phyloP scores from a whole-genome alignment of 2,113 vertebrate genomes.

The Pardalotus punctatus region DNA sequence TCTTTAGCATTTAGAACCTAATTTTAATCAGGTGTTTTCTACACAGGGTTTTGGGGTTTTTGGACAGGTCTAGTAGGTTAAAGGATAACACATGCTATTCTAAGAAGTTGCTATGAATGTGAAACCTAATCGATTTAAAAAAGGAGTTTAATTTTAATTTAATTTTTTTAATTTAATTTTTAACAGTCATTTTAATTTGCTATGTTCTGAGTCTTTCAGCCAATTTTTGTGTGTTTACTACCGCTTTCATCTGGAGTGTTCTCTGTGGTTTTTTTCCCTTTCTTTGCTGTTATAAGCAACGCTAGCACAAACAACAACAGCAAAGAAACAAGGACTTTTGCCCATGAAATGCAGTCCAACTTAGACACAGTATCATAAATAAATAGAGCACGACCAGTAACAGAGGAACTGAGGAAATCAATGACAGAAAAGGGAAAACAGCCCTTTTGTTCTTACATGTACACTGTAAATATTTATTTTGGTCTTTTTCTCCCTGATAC shows the following conservation, averaged over 20 bases:
- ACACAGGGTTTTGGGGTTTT: background rate
- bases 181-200: background rate
- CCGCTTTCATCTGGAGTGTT: background rate
- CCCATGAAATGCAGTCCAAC: background rate
- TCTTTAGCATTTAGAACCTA: background rate
- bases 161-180: too few species aligned
- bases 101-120: background rate
- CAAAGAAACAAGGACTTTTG: background rate
- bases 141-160: too few species aligned
- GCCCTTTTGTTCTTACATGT: constrained; percentile 38
- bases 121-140: background rate
- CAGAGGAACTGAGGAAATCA: constrained; percentile 38
- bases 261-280: rapidly evolving
- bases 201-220: background rate
- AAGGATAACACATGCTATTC: background rate
- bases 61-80: background rate
- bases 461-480: constrained; percentile 61
- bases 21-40: constrained; percentile 31
- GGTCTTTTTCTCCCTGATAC: background rate
- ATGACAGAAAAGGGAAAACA: constrained; percentile 55
- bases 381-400: constrained; percentile 24
- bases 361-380: constrained; percentile 35
- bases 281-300: background rate
- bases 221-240: background rate
- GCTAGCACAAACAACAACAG: background rate